Base-by-base conservation (phyloP, 2,797 vertebrate genomes). In the Masticophis lateralis region DNA sequence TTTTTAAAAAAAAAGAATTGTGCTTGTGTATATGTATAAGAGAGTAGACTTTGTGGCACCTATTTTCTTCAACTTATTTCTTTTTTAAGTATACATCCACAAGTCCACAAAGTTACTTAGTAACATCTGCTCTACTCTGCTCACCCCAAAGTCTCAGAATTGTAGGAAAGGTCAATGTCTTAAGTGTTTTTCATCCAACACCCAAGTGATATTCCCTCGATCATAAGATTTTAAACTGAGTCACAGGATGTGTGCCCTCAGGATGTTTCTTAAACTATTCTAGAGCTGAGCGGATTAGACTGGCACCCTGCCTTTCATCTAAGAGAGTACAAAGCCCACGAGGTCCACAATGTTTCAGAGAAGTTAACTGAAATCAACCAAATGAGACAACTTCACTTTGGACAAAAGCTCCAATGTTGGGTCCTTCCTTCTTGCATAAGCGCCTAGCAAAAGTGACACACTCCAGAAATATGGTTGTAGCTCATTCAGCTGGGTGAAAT, bases 251-350 rank as follows among this genome's bases (percentile, higher is more conserved):
- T 93, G 74, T 96, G 95, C 96, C 97, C 96, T 96, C 92, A 0
- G 93, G 97, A 90, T 94, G 95, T 93, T 95, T 95, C 95, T 95
- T 96, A 96, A 97, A 94, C 91, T 92, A 53, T 94, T 97, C 96
- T 96, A 95, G 96, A 96, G 83, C 92, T 95, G 95, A 96, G 96
- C 96, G 95, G 96, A 96, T 97, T 97, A 97, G 91, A 97, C 96
- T 94, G 93, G 97, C 94, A 96, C 95, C 92, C 95, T 96, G 90
- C 87, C 0, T 96, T 97, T 96, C 74, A 91, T 91, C 96, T 96
- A 90, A 94, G 95, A 97, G 95, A 87, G 86, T 94, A n/a, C 94
- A 91, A 92, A 87, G 88, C 93, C 92, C 95, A 90, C 96, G 96
- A 97, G 97, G 96, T 97, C 96, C 96, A 90, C 89, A 90, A 18